A percentile compares a stretch with the other conserved stretches of the same genome.
phyloP scores from a whole-genome alignment of 2,113 vertebrate species.

The Lepidothrix coronata region DNA sequence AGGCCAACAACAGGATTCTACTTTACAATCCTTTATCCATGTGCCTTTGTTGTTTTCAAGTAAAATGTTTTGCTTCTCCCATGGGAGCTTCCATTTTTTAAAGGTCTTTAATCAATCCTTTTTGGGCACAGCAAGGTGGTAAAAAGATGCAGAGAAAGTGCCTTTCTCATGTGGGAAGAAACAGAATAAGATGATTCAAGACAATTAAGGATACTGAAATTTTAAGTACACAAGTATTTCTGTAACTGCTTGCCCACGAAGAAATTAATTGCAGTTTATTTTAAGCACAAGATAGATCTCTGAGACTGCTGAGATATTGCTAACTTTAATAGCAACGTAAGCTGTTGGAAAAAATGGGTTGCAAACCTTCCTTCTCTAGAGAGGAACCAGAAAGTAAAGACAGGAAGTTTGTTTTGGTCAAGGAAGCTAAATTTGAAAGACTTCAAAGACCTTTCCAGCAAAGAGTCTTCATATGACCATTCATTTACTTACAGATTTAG shows the following conservation, averaged over 20 bases:
- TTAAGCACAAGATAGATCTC: neutral
- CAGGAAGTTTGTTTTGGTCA: neutral
- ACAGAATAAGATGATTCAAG: neutral
- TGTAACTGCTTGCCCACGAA: neutral
- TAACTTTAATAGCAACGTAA: neutral
- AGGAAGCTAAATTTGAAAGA: neutral
- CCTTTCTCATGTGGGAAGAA: neutral
- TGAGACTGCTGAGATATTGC: neutral
- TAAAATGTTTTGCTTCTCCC: neutral
- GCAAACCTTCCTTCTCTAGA: neutral
- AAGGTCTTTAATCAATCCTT: neutral
- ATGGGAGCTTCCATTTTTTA: neutral
- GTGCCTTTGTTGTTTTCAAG: neutral
- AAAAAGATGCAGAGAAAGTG: neutral
- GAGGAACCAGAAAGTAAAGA: neutral
- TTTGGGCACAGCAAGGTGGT: neutral
- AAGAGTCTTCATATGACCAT: neutral
- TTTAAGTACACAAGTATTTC: neutral
- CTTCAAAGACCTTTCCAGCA: neutral
- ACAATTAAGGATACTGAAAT: neutral
- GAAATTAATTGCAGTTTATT: neutral
- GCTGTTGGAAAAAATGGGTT: neutral
- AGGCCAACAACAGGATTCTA: neutral
- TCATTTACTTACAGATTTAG: conserved; percentile 89
- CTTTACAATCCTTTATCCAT: neutral